Conservation (phyloP, 2,797 vertebrate genomes). For the Telmatherina bonti region DNA sequence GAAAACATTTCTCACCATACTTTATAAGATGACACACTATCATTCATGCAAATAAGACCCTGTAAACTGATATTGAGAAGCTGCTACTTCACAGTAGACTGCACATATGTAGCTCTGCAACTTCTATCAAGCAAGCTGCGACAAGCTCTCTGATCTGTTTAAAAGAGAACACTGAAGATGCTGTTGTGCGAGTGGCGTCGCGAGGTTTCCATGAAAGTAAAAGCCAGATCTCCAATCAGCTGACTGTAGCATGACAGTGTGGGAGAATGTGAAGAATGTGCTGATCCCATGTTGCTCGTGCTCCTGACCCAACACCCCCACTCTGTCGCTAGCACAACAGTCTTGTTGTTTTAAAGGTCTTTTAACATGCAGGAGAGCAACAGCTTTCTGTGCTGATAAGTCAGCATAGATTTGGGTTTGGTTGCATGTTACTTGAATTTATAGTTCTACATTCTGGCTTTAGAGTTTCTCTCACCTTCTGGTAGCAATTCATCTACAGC, state of each 20-base stretch:
- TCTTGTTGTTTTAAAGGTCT: constrained; percentile 65
- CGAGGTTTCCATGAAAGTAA: constrained; percentile 58
- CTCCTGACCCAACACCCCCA: constrained; percentile 61
- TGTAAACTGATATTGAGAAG: background rate
- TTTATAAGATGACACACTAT: background rate
- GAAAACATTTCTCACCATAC: background rate
- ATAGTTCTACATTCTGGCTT: constrained; percentile 10
- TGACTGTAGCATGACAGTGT: constrained; percentile 82
- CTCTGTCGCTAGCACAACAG: constrained; percentile 62
- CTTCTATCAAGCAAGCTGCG: constrained; percentile 7
- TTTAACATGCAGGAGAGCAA: constrained; percentile 60
- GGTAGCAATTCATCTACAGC: background rate
- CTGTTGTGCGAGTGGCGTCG: constrained; percentile 30
- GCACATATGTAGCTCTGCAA: background rate
- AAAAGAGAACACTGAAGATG: constrained; percentile 28
- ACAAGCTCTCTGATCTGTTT: constrained; percentile 14
- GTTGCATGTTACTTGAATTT: constrained; percentile 3
- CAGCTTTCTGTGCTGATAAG: constrained; percentile 33
- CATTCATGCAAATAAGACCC: background rate
- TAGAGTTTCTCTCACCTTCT: no score
- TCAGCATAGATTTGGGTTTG: constrained; percentile 24
- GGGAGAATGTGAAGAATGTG: constrained; percentile 82
- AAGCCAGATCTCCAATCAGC: constrained; percentile 75
- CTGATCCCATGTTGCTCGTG: constrained; percentile 73
- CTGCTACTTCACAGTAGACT: background rate